phyloP scores from a whole-genome alignment of 2,113 vertebrate genomes.

The Misgurnus mizolepis region DNA sequence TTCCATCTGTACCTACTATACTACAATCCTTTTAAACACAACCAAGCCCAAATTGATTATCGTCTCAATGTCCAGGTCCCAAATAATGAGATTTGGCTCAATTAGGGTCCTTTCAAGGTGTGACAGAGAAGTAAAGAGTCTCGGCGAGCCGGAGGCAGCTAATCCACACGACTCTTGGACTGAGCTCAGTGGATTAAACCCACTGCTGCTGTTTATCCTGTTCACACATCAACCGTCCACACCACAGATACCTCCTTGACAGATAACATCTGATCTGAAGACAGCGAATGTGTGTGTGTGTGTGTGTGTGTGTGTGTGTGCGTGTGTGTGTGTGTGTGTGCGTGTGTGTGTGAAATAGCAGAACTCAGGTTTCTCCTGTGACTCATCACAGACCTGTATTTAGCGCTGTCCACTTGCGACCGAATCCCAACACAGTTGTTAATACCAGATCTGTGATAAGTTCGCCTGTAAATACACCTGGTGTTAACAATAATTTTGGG shows the following conservation, averaged over 20 bases:
- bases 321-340: too few species aligned
- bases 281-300: constrained; percentile 25
- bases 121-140: constrained; percentile 66
- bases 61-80: constrained; percentile 63
- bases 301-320: not conserved
- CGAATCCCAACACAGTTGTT: too few species aligned
- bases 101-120: constrained; percentile 74
- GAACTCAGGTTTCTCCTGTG: constrained; percentile 61
- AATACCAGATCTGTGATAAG: too few species aligned
- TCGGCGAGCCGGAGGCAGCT: constrained; percentile 57
- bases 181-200: constrained; percentile 70
- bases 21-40: constrained; percentile 73
- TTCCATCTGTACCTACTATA: constrained; percentile 43
- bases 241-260: constrained; percentile 65
- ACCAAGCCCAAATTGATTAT: constrained; percentile 64
- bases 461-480: too few species aligned
- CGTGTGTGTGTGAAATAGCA: constrained; percentile 34
- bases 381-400: not conserved
- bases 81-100: constrained; percentile 77
- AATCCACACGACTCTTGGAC: constrained; percentile 69
- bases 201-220: constrained; percentile 72
- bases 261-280: constrained; percentile 73
- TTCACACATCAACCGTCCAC: constrained; percentile 65
- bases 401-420: too few species aligned
- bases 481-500: too few species aligned